Evolutionary conservation across 2,113 vertebrate species (phyloP).

Genomic region (Anguilla rostrata): DNA sequence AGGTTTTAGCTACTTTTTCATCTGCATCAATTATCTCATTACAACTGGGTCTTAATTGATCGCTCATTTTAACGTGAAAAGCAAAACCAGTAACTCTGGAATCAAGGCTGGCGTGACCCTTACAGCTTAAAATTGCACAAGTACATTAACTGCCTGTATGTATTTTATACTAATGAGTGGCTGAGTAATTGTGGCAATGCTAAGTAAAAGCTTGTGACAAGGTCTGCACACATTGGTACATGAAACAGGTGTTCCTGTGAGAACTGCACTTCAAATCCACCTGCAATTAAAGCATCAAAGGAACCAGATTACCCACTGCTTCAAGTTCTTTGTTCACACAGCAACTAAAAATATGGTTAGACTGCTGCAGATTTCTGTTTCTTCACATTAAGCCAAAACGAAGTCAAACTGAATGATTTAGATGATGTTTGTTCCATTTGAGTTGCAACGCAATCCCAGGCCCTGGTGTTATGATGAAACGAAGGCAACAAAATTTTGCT

Average conservation of each 20-base stretch:
- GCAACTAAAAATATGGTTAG: neutral
- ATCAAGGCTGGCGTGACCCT: too few relatives aligned
- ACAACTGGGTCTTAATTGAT: too few relatives aligned
- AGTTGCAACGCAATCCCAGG: slow-evolving; percentile 13
- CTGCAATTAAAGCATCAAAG: neutral
- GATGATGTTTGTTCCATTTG: neutral
- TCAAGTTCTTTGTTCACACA: neutral
- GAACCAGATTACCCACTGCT: neutral
- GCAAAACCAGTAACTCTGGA: too few relatives aligned
- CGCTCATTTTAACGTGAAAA: too few relatives aligned
- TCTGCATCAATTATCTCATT: too few relatives aligned
- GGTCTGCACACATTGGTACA: neutral
- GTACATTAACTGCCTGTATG: too few relatives aligned
- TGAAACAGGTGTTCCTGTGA: neutral
- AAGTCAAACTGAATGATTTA: neutral
- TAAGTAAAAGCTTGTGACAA: too few relatives aligned
- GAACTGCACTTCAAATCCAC: neutral
- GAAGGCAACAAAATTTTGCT: neutral
- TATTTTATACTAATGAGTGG: too few relatives aligned
- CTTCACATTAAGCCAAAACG: neutral
- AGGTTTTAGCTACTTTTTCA: too few relatives aligned
- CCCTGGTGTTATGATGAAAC: slow-evolving; percentile 10
- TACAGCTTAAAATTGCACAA: too few relatives aligned
- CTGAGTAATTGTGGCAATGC: too few relatives aligned
- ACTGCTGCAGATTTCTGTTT: neutral